Evolutionary conservation across 2,113 vertebrate species (phyloP).

Genomic region (Propithecus coquereli): DNA sequence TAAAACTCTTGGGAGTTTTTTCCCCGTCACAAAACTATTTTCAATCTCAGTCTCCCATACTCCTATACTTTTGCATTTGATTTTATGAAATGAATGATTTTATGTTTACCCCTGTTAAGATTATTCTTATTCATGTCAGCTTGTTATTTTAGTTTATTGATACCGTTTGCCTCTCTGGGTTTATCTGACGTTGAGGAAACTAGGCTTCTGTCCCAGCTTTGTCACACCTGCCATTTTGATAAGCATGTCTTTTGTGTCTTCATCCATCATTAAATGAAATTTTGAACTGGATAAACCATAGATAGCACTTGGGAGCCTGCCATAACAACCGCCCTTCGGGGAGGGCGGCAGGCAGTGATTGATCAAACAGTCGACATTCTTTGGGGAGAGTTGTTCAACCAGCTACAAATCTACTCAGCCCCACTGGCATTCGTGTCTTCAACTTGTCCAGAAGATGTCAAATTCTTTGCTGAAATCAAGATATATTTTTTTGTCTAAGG

Average conservation of each 20-base stretch:
- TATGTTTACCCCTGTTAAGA: background rate
- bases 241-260: slow-evolving; percentile 49
- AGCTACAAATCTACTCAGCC: background rate
- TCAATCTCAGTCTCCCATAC: background rate
- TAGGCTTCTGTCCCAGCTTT: slow-evolving; percentile 18
- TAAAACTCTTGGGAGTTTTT: background rate
- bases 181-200: slow-evolving; percentile 50
- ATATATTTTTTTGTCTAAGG: slow-evolving; percentile 38
- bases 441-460: slow-evolving; percentile 36
- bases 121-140: background rate
- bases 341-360: background rate
- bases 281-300: background rate
- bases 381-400: background rate
- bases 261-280: slow-evolving; percentile 57
- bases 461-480: slow-evolving; percentile 57
- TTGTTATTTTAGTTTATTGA: background rate
- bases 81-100: slow-evolving; percentile 22
- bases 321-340: background rate
- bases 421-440: background rate
- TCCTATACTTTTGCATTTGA: background rate
- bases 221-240: slow-evolving; percentile 55
- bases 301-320: slow-evolving; percentile 39
- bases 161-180: background rate
- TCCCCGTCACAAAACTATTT: background rate
- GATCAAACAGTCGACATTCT: background rate